A percentile compares a stretch with the other conserved stretches of the same genome.
Evolutionary conservation across 2,113 vertebrate species (phyloP).

Genomic region (Jacana jacana): DNA sequence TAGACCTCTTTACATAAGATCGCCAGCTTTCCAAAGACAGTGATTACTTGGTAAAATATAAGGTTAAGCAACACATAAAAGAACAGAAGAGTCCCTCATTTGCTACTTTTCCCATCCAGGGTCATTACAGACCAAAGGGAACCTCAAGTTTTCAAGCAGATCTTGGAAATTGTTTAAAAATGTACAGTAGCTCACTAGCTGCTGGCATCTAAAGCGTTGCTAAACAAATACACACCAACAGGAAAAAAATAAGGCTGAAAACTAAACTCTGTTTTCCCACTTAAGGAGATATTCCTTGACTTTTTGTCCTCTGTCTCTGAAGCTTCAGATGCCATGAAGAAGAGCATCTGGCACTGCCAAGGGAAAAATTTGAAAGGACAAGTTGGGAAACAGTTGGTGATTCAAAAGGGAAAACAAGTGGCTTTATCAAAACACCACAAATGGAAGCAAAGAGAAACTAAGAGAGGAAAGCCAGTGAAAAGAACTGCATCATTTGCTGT

Average conservation of each 20-base stretch:
- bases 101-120: background rate
- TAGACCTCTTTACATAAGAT: background rate
- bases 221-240: background rate
- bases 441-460: slow-evolving; percentile 27
- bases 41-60: background rate
- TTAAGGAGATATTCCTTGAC: background rate
- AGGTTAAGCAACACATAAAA: background rate
- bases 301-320: background rate
- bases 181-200: background rate
- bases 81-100: background rate
- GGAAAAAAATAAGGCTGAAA: background rate
- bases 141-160: background rate
- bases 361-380: background rate
- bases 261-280: background rate
- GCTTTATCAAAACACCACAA: slow-evolving; percentile 8
- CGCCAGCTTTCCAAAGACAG: background rate
- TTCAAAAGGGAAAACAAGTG: background rate
- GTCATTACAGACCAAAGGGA: background rate
- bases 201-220: background rate
- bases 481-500: background rate
- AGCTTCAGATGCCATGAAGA: background rate
- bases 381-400: background rate
- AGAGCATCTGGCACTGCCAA: background rate
- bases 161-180: background rate
- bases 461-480: background rate